A percentile compares a stretch with the other conserved stretches of the same genome.
Conservation (phyloP, 1,140 invertebrate genomes). For the Tigriopus japonicus region DNA sequence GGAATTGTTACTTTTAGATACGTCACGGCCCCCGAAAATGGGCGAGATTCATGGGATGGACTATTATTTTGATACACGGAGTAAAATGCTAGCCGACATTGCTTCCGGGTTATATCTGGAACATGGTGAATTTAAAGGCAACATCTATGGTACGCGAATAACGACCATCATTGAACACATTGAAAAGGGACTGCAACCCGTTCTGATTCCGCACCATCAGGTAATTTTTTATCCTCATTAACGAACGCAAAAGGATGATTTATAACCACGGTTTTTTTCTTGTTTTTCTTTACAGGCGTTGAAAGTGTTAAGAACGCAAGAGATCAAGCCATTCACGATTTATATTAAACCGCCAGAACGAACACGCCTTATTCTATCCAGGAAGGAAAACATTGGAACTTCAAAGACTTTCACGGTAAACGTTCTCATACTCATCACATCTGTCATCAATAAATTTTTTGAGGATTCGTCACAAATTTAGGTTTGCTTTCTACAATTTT, state of each 20-base stretch:
- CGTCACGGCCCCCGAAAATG: slow-evolving; percentile 54
- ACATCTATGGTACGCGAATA: slow-evolving; percentile 81
- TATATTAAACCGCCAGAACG: slow-evolving; percentile 65
- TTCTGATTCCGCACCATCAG: slow-evolving; percentile 84
- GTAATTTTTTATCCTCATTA: slow-evolving; percentile 21
- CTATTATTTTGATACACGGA: slow-evolving; percentile 74
- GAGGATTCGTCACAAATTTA: too few relatives aligned
- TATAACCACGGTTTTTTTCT: background rate
- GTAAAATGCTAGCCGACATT: slow-evolving; percentile 81
- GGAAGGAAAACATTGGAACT: too few relatives aligned
- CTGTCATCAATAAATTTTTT: too few relatives aligned
- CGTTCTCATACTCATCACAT: too few relatives aligned
- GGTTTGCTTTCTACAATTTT: too few relatives aligned
- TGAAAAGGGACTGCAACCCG: slow-evolving; percentile 65
- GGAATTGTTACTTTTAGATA: slow-evolving; percentile 41
- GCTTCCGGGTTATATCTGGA: slow-evolving; percentile 73
- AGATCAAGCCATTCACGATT: slow-evolving; percentile 84
- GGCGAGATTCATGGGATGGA: slow-evolving; percentile 83
- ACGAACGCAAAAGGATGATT: background rate
- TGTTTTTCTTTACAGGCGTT: slow-evolving; percentile 50
- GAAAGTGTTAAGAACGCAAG: slow-evolving; percentile 68
- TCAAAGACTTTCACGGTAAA: background rate
- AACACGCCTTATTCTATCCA: too few relatives aligned
- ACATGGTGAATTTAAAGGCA: slow-evolving; percentile 90
- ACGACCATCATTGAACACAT: slow-evolving; percentile 74